phyloP scores from a whole-genome alignment of 1,140 invertebrate genomes.

The Piezodorus guildinii region DNA sequence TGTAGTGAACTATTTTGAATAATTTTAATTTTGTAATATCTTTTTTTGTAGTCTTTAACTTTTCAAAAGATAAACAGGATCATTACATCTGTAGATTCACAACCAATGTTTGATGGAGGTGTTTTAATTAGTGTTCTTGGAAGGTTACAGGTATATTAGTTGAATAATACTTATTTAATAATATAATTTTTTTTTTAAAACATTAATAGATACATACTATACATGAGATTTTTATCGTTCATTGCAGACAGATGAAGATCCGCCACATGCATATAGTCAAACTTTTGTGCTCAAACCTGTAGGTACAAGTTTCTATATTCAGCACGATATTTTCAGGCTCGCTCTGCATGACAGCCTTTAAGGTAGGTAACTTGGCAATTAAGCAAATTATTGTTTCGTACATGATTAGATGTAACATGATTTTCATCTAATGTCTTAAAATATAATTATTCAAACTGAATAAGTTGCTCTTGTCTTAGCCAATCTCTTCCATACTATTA shows the following conservation, averaged over 20 bases:
- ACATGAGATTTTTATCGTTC: neutral
- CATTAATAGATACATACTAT: no score
- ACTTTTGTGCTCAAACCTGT: constrained; percentile 82
- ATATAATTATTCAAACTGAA: no score
- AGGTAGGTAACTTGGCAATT: neutral
- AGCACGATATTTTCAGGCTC: constrained; percentile 83
- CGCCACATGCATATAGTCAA: constrained; percentile 80
- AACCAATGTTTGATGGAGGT: constrained; percentile 91
- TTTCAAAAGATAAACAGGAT: constrained; percentile 88
- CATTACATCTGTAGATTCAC: constrained; percentile 86
- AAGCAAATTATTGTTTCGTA: no score
- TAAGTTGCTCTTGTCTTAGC: no score
- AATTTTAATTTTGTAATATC: constrained; percentile 12
- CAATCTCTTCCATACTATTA: no score
- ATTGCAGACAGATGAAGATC: constrained; percentile 78
- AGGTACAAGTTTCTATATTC: constrained; percentile 74
- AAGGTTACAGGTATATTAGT: constrained; percentile 67
- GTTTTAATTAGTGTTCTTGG: constrained; percentile 87
- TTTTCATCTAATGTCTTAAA: no score
- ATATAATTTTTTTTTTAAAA: no score
- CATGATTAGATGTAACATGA: no score
- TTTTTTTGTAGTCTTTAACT: constrained; percentile 55
- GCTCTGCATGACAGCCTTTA: constrained; percentile 60
- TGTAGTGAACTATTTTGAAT: neutral
- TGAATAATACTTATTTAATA: neutral